Conservation (phyloP, 1,140 invertebrate genomes). For the Nilaparvata lugens region DNA sequence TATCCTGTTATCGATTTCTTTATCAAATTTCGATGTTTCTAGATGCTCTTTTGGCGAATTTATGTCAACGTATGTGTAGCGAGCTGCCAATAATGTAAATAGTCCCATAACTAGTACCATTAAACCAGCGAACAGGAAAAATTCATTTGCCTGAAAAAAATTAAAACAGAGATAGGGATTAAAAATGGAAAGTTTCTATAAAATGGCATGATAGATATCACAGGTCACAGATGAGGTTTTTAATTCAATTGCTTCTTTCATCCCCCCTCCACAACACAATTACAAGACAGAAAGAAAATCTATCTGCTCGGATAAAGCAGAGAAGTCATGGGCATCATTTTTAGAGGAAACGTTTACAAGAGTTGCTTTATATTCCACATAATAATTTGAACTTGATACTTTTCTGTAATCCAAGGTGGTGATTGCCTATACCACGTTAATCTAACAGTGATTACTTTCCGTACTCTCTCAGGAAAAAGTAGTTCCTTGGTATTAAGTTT, state of each 20-base stretch:
- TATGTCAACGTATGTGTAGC: conserved; percentile 49
- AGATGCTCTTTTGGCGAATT: no score
- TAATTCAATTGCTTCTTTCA: background rate
- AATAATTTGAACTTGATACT: no score
- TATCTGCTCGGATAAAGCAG: background rate
- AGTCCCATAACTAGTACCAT: conserved; percentile 76
- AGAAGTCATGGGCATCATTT: background rate
- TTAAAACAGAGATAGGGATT: background rate
- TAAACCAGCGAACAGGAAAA: conserved; percentile 77
- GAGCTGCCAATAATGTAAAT: conserved; percentile 65
- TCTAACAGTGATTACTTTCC: no score
- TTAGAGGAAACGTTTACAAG: no score
- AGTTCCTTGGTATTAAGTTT: no score
- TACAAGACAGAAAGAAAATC: background rate
- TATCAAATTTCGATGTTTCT: no score
- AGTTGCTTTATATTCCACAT: no score
- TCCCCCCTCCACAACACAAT: background rate
- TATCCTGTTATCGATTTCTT: no score
- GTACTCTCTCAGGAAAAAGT: no score
- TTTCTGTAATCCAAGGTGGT: no score
- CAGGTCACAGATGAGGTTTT: background rate
- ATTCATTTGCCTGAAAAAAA: conserved; percentile 64
- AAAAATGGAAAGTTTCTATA: background rate
- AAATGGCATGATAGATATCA: background rate
- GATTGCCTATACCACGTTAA: no score